These are phyloP conservation scores for Egretta garzetta DNA, from an alignment of 2,113 vertebrate genomes.

Conservation along the genomic window DNA sequence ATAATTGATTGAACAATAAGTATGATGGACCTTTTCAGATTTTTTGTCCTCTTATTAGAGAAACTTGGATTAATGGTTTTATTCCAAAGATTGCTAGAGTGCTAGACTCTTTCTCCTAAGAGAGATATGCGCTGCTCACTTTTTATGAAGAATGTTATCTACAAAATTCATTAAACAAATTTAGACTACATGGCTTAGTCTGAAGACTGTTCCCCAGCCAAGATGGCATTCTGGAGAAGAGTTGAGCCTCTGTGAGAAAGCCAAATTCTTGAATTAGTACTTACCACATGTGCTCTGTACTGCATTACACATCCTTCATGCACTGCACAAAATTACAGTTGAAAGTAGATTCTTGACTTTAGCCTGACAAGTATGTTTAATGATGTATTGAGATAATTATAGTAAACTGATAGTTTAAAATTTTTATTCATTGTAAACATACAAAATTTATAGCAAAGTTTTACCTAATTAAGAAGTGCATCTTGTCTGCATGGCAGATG, in stretches of 20 bases:
- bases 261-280: neutral
- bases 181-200: neutral
- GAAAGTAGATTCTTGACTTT: neutral
- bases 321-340: neutral
- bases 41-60: neutral
- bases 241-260: neutral
- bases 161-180: neutral
- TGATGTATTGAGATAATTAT: neutral
- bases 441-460: neutral
- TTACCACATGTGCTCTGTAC: neutral
- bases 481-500: neutral
- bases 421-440: neutral
- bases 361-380: neutral
- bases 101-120: neutral
- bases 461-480: neutral
- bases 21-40: neutral
- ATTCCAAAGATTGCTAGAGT: neutral
- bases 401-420: neutral
- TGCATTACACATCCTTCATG: neutral
- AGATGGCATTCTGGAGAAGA: neutral
- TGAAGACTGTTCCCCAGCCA: neutral
- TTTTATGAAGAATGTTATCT: neutral
- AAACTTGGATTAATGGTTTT: neutral
- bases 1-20: neutral
- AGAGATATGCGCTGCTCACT: neutral